phyloP scores from a whole-genome alignment of 1,140 invertebrate genomes.

The Diabrotica undecimpunctata region DNA sequence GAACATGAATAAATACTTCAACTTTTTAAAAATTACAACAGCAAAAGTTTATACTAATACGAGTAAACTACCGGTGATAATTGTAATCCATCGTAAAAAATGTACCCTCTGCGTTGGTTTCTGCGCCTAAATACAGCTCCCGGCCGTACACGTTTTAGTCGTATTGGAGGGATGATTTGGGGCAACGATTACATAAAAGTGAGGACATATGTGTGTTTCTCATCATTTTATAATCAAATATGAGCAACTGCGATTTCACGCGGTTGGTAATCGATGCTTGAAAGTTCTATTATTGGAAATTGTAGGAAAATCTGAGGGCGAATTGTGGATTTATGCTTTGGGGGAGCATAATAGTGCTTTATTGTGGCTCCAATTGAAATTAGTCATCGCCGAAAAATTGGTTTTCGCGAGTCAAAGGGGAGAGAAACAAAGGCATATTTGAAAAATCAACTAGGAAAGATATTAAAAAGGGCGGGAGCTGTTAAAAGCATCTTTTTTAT shows the following conservation, averaged over 20 bases:
- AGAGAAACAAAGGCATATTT: too few relatives aligned
- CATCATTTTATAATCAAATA: conserved; percentile 3
- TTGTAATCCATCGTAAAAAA: too few relatives aligned
- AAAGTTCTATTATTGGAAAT: not conserved
- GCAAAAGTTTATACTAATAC: too few relatives aligned
- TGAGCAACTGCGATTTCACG: not conserved
- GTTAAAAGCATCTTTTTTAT: too few relatives aligned
- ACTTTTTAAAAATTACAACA: too few relatives aligned
- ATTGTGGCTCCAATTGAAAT: not conserved
- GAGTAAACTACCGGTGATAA: too few relatives aligned
- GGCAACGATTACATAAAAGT: not conserved
- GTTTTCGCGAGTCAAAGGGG: too few relatives aligned
- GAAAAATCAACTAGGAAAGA: too few relatives aligned
- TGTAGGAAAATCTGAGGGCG: not conserved
- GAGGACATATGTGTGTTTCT: conserved; percentile 2
- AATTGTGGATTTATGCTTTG: not conserved
- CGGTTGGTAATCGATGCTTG: conserved; percentile 1
- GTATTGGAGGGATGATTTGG: not conserved
- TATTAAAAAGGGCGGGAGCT: too few relatives aligned
- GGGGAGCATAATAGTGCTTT: not conserved
- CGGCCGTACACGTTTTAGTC: not conserved
- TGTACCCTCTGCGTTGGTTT: too few relatives aligned
- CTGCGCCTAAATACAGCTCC: not conserved
- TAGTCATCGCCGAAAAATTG: not conserved
- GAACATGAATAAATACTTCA: too few relatives aligned